Percentiles rank a stretch among this genome's conserved stretches.
Conservation (phyloP, 2,113 vertebrate genomes). For the Fregetta grallaria region DNA sequence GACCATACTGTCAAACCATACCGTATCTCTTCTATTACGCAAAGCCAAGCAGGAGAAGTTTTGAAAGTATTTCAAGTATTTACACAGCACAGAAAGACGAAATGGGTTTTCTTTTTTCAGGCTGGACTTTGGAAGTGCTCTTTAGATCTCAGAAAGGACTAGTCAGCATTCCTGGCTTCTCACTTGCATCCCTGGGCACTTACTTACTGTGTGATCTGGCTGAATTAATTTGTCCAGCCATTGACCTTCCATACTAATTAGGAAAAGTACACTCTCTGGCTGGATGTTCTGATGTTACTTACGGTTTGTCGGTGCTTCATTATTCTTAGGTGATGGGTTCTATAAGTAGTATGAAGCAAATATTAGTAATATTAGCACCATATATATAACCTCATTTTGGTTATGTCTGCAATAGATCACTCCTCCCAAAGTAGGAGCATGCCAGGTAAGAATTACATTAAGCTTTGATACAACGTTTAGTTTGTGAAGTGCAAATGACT, state of each 20-base stretch:
- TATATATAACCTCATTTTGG: background rate
- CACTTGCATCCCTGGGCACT: background rate
- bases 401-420: background rate
- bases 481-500: slow-evolving; percentile 31
- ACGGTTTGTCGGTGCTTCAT: background rate
- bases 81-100: background rate
- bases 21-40: background rate
- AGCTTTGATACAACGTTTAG: background rate
- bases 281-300: background rate
- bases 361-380: background rate
- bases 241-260: background rate
- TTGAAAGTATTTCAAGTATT: background rate
- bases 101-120: background rate
- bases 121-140: background rate
- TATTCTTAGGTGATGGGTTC: background rate
- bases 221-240: background rate
- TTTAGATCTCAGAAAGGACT: background rate
- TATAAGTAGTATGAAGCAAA: background rate
- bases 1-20: background rate
- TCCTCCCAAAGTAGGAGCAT: background rate
- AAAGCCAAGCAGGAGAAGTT: background rate
- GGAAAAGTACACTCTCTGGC: background rate
- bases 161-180: background rate
- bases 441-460: background rate
- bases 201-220: background rate